Conservation (phyloP, 2,888 invertebrate species). For the Trissoscelio sp. region DNA sequence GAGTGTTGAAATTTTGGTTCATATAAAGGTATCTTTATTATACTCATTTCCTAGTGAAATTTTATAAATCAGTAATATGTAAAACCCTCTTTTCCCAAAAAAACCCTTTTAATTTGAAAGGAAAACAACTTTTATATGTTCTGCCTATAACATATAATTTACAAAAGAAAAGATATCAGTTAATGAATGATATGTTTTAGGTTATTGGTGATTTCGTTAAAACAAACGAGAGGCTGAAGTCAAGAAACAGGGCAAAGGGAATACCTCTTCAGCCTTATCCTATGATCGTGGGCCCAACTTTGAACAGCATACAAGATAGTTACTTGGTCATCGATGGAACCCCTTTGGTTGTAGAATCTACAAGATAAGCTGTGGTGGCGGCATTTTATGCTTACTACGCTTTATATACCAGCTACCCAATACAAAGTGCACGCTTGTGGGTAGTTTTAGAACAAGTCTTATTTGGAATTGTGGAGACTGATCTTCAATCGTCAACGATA, state of each 20-base stretch:
- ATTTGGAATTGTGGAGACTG: background rate
- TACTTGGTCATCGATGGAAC: conserved; percentile 20
- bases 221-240: background rate
- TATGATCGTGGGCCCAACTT: conserved; percentile 7
- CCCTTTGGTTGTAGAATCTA: conserved; percentile 20
- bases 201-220: conserved; percentile 11
- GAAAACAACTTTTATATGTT: too few relatives aligned
- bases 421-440: conserved; percentile 22
- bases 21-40: background rate
- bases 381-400: conserved; percentile 21
- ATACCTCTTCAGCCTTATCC: conserved; percentile 15
- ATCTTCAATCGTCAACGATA: background rate
- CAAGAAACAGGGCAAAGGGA: background rate
- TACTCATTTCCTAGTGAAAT: too few relatives aligned
- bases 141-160: too few relatives aligned
- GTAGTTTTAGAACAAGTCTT: background rate
- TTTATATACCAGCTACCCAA: conserved; percentile 4
- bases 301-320: background rate
- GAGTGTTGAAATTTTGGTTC: background rate
- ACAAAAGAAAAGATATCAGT: too few relatives aligned
- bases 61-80: too few relatives aligned
- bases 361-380: conserved; percentile 2
- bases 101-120: too few relatives aligned
- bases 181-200: background rate
- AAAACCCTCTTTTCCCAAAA: too few relatives aligned